Evolutionary conservation across 2,113 vertebrate species (phyloP).

Genomic region (Hiodon tergisus): DNA sequence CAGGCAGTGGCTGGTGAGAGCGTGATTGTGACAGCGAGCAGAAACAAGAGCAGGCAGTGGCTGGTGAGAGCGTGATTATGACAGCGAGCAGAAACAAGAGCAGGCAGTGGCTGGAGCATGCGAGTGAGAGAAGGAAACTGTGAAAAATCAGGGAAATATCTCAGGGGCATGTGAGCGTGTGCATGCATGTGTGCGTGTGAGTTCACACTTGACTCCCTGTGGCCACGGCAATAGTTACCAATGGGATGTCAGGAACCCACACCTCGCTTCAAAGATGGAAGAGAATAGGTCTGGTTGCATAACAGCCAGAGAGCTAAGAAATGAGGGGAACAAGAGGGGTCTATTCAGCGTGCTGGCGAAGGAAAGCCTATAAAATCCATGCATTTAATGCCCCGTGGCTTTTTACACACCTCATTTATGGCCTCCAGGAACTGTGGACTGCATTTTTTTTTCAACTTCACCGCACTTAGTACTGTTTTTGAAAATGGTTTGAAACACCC

Average conservation of each 20-base stretch:
- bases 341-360: background rate
- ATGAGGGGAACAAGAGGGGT: constrained; percentile 9
- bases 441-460: too few relatives aligned
- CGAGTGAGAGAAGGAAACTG: too few relatives aligned
- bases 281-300: constrained; percentile 8
- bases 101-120: too few relatives aligned
- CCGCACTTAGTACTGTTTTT: background rate
- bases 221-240: background rate
- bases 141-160: too few relatives aligned
- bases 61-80: too few relatives aligned
- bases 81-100: too few relatives aligned
- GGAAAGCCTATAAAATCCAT: background rate
- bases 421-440: background rate
- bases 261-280: constrained; percentile 12
- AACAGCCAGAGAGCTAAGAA: constrained; percentile 1
- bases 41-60: too few relatives aligned
- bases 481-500: background rate
- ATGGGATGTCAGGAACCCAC: background rate
- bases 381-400: background rate
- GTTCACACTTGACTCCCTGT: background rate
- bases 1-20: too few relatives aligned
- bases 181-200: constrained; percentile 9
- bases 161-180: background rate
- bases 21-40: too few relatives aligned
- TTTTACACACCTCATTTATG: background rate